Evolutionary conservation across 2,113 vertebrate genomes (phyloP), one percentile per base, ranked within the genome.

Genomic region (Erythrocercus mccallii): DNA sequence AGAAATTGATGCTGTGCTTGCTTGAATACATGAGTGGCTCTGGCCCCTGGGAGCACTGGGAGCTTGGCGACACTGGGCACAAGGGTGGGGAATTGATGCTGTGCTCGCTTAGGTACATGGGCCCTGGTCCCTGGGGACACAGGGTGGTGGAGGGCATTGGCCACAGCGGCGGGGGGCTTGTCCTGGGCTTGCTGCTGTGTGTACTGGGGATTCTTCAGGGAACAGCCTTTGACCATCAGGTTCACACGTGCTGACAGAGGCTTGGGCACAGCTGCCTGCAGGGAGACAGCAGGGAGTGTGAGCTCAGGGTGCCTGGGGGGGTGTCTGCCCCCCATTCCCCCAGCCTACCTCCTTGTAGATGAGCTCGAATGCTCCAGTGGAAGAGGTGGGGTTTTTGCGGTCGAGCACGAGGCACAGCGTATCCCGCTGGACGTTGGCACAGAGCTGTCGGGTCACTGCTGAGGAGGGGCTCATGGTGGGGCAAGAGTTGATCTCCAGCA

Each of bases 401-500:
- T 99, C 99, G 1, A 99, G 96, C 45, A 99, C 98, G 6, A 99
- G 98, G 0, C 98, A 97, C 58, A 99, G 94, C 0, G 97, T 99
- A 93, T 99, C 99, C 17, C 98, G 96, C 96, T 99, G 99, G 68
- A 99, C 99, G 0, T 96, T 97, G 1, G 98, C 97, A 19, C 99
- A 99, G 44, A 99, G 98, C 37, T 66, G 95, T 6, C 98, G 90
- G 0, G 99, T 99, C 89, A 99, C 98, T 0, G 91, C 50, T 0
- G 98, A 99, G 85, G 98, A 99, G 47, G 98, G 98, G 1, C 98
- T 98, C 99, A 99, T 99, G 40, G 99, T 99, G n/a, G 99, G 99
- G 95, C 98, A 99, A 95, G 98, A 97, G 6, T 99, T 99, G 97
- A 99, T 99, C 97, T 99, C 99, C 6, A 99, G 98, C 69, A 99